These are phyloP conservation scores for Apeltes quadracus DNA, from an alignment of 2,113 vertebrate genomes.

Conservation along the genomic window DNA sequence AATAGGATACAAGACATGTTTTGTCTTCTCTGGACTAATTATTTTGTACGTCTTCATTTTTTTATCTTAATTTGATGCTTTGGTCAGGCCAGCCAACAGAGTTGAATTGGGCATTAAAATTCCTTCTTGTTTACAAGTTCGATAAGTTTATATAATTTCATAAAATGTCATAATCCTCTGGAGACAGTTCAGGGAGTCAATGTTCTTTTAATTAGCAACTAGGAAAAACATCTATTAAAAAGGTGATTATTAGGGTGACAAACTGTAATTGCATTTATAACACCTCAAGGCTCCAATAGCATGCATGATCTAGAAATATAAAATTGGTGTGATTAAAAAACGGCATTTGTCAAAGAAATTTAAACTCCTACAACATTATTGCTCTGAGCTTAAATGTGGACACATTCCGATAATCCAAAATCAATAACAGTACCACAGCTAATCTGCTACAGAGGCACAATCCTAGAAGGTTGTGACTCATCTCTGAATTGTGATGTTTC, in stretches of 20 bases:
- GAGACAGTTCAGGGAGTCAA: too few relatives aligned
- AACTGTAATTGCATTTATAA: constrained; percentile 34
- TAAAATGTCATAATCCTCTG: too few relatives aligned
- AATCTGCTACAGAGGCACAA: constrained; percentile 8
- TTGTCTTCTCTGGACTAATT: background rate
- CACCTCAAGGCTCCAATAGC: constrained; percentile 21
- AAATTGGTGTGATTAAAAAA: constrained; percentile 44
- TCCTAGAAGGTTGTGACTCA: background rate
- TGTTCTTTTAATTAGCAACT: constrained; percentile 4
- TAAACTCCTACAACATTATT: constrained; percentile 24
- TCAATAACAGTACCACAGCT: constrained; percentile 10
- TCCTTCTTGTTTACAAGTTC: too few relatives aligned
- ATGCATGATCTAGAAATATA: constrained; percentile 30
- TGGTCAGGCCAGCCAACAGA: too few relatives aligned
- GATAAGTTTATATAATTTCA: too few relatives aligned
- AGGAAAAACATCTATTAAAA: constrained; percentile 12
- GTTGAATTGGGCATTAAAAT: too few relatives aligned
- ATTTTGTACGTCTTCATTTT: background rate
- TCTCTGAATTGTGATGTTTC: background rate
- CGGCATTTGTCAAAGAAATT: constrained; percentile 27
- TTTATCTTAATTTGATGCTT: too few relatives aligned
- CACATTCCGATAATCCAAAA: constrained; percentile 4
- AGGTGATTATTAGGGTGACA: constrained; percentile 16
- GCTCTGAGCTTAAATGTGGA: constrained; percentile 23
- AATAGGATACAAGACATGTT: constrained; percentile 2